Evolutionary conservation across 2,888 invertebrate genomes (phyloP).

Genomic region (Cynaeus angustus): DNA sequence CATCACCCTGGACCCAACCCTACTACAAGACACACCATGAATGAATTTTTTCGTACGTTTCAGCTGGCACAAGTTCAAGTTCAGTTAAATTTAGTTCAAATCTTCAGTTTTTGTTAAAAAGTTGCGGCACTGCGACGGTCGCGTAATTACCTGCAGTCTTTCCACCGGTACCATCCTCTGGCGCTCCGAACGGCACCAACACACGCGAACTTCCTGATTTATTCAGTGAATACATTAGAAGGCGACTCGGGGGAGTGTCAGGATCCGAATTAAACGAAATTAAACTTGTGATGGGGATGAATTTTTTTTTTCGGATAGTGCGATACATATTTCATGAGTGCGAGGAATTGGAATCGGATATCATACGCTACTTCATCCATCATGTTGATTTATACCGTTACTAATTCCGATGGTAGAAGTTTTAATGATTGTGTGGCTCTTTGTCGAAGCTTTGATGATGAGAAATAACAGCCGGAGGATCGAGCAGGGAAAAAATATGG

Average conservation of each 20-base stretch:
- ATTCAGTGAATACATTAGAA: constrained; percentile 37
- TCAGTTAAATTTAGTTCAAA: neutral
- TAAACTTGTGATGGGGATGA: constrained; percentile 20
- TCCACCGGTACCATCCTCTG: constrained; percentile 28
- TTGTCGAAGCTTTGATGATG: neutral
- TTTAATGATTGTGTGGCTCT: constrained; percentile 13
- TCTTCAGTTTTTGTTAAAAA: constrained; percentile 3
- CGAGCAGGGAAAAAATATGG: constrained; percentile 2
- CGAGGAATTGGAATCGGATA: neutral
- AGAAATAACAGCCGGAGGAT: constrained; percentile 5
- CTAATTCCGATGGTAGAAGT: constrained; percentile 21
- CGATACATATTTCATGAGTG: constrained; percentile 35
- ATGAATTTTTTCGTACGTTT: constrained; percentile 17
- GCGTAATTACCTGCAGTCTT: constrained; percentile 21
- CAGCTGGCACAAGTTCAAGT: constrained; percentile 32
- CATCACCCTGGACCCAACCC: constrained; percentile 12
- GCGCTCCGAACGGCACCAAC: constrained; percentile 12
- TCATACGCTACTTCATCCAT: constrained; percentile 28
- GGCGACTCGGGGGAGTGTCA: constrained; percentile 35
- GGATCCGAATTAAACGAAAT: constrained; percentile 39
- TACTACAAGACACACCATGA: constrained; percentile 14
- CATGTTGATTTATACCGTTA: constrained; percentile 27
- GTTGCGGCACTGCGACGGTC: constrained; percentile 20
- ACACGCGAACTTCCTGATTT: constrained; percentile 38
- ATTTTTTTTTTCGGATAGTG: constrained; percentile 20